Evolutionary conservation across 1,140 invertebrate genomes (phyloP).

Genomic region (Platorchestia sp.): DNA sequence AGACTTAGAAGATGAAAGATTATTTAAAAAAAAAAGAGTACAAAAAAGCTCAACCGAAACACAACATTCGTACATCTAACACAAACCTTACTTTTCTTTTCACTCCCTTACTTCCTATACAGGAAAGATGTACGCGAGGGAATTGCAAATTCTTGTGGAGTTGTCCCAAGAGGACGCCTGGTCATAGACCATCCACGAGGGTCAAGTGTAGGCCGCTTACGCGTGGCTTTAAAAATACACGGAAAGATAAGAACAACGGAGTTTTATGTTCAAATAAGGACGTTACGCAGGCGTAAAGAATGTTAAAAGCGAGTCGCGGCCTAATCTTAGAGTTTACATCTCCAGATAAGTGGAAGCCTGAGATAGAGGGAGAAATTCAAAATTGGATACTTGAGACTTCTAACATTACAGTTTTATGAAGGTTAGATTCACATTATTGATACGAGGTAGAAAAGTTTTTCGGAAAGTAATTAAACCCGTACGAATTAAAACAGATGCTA

Average conservation of each 20-base stretch:
- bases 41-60: no score
- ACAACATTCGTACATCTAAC: no score
- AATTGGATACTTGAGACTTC: background rate
- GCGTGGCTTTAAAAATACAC: background rate
- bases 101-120: no score
- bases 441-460: no score
- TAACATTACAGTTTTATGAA: no score
- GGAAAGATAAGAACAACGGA: conserved; percentile 14
- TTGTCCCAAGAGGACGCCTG: background rate
- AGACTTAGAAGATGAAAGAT: no score
- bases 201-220: background rate
- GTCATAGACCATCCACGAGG: background rate
- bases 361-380: background rate
- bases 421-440: no score
- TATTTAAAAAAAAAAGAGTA: no score
- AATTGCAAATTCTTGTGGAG: background rate
- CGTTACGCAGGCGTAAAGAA: background rate
- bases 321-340: conserved; percentile 11
- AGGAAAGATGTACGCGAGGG: background rate
- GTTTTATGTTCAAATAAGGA: background rate
- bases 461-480: no score
- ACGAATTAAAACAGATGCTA: no score
- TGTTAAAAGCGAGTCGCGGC: background rate
- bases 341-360: background rate
- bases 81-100: no score